Conservation (phyloP, 2,113 vertebrate genomes). For the Leucopternis melanops region DNA sequence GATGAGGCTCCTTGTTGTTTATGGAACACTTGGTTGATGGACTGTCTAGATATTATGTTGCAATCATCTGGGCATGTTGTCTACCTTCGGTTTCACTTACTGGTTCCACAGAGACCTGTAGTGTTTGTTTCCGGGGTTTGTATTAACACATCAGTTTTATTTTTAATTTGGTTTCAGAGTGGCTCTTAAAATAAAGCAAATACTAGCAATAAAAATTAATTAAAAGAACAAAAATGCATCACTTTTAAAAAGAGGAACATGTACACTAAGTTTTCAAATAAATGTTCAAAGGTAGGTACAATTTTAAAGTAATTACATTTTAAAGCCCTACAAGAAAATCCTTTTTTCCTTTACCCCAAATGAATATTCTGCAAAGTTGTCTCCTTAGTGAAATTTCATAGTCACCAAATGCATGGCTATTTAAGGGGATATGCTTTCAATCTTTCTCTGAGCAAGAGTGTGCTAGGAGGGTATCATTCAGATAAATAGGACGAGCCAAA, state of each 20-base stretch:
- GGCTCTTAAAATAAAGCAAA: background rate
- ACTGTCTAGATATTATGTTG: background rate
- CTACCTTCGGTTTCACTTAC: background rate
- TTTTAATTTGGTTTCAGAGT: background rate
- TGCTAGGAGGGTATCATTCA: background rate
- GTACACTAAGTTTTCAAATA: background rate
- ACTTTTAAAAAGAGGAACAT: background rate
- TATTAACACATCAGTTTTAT: background rate
- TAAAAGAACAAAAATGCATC: background rate
- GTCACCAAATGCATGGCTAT: background rate
- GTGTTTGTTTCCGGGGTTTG: background rate
- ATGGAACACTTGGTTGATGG: background rate
- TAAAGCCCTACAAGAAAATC: background rate
- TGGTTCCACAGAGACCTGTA: background rate
- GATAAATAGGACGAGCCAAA: conserved; percentile 11
- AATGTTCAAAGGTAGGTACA: background rate
- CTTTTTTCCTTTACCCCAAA: background rate
- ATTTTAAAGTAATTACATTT: background rate
- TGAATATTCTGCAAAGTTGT: background rate
- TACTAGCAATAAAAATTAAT: background rate
- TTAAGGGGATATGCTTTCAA: background rate
- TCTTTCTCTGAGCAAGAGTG: background rate
- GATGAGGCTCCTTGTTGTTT: background rate
- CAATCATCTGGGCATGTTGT: background rate
- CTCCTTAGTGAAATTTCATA: conserved; percentile 17